Evolutionary conservation across 2,797 vertebrate species (phyloP), one percentile per base, ranked within the genome.

Genomic region (Poeciliopsis presidionis): DNA sequence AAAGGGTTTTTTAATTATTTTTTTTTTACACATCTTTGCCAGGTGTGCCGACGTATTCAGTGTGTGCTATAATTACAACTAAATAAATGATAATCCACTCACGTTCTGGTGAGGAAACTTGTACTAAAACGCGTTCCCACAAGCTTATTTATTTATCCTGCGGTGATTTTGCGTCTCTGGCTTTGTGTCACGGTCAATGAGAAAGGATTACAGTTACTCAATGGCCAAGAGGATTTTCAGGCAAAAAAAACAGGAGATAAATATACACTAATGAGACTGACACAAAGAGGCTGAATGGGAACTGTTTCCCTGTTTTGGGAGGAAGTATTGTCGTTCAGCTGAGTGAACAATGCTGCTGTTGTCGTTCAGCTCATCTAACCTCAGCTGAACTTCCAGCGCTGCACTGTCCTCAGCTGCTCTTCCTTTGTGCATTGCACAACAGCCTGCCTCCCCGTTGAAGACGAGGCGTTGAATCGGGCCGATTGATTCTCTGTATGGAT

Each of bases 331-430:
- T 51, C 76, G 80, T 86, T 72, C 41, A 57, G 79, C 76, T 46
- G 39, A 82, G 75, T 36, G 75, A 89, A 93, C 92, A 91, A 86
- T 89, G 87, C 86, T 85, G 81, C 76, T 84, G 85, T 89, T 87
- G 89, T 90, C 80, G 65, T 28, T 63, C 77, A 80, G 46, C 76
- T 82, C 5, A 9, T 73, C 36, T 91, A 79, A 90, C 89, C 91
- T 79, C 59, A 39, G 5, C 57, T 90, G 90, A 90, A 90, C 91
- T 86, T 78, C 57, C 79, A 83, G 61, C 74, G n/a, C 73, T 0
- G 61, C 53, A 2, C 69, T 83, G 88, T 85, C 83, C 89, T 92
- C 84, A 86, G 67, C 86, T 82, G 90, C 83, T 79, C 71, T 46
- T 51, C 49, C 85, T 80, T 70, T 41, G 53, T 63, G 41, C 51